Base-by-base conservation (phyloP, 1,140 invertebrate species). In the Neocloeon triangulifer region DNA sequence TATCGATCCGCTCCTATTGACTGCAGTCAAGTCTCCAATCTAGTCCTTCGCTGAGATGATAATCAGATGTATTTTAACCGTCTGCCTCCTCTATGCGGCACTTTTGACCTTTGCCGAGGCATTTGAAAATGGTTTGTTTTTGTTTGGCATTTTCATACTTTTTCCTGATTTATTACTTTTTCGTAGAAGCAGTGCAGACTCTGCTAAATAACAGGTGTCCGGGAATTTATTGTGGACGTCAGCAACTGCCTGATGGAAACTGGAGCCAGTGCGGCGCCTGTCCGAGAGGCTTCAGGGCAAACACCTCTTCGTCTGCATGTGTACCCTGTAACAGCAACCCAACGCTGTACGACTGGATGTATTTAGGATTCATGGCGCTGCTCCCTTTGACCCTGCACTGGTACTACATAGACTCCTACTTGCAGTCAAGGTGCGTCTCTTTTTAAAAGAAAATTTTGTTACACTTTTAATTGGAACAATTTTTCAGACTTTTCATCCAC, bases 271-370 rank as follows among this genome's bases (percentile, higher is more conserved):
- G 84, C 46, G 76, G 84, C 8, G 73, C 82, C 0, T 94, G 88
- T 52, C 77, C 81, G 1, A 53, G 81, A 37, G 86, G 85, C 1
- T 86, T 57, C 37, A 52, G 72, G 31, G 58, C 66, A 36, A 73
- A 75, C n/a, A n/a, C n/a, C 43, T 54, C 50, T 0, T 57, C 56
- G 10, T 73, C 65, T n/a, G 52, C 62, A 5, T 95, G 88, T 52
- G 53, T 66, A 16, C 65, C 64, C 5, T 95, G 89, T 47, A 56
- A 66, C 3, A 72, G 79, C 33, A 54, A 58, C 12, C 73, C 82
- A 1, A 56, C 64, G 19, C 62, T 86, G n/a, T 94, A 95, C 47
- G 88, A 94, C 46, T 89, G 81, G 74, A 60, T 92, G 1, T 95
- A 91, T 53, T 58, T 95, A 10, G 79, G 81, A 2, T 95, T 94